A percentile compares a stretch with the other conserved stretches of the same genome.
These are phyloP conservation scores for Cecropterus lyciades DNA, from an alignment of 1,140 invertebrate species.

Conservation along the genomic window DNA sequence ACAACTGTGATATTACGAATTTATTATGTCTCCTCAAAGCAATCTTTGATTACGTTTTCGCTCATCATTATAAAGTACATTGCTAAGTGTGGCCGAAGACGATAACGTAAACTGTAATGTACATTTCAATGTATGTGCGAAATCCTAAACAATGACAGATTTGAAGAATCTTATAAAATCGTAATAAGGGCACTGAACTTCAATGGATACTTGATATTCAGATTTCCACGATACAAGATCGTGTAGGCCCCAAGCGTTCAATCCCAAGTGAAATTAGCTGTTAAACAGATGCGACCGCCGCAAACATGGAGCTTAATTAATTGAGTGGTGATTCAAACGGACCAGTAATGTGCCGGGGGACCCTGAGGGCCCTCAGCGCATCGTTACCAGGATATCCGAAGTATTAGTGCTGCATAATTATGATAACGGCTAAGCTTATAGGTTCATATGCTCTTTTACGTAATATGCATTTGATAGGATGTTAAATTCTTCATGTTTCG, in stretches of 20 bases:
- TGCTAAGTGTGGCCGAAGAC: no score
- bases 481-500: no score
- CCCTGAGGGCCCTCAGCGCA: conserved; percentile 5
- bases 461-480: no score
- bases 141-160: no score
- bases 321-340: conserved; percentile 48
- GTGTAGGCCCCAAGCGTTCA: conserved; percentile 33
- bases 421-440: neutral
- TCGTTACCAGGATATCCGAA: conserved; percentile 13
- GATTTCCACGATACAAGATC: conserved; percentile 1
- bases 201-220: neutral
- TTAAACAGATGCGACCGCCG: conserved; percentile 42
- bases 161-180: no score
- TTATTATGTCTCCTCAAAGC: no score
- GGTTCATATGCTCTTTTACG: no score
- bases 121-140: no score
- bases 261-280: conserved; percentile 45
- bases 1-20: no score
- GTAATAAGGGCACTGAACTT: neutral
- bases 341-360: conserved; percentile 25
- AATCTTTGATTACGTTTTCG: no score
- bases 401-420: conserved; percentile 13
- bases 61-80: no score
- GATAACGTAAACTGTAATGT: no score
- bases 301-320: conserved; percentile 44